A percentile compares a stretch with the other conserved stretches of the same genome.
Evolutionary conservation across 2,888 invertebrate species (phyloP).

Genomic region (Synanthedon andrenaeformis): DNA sequence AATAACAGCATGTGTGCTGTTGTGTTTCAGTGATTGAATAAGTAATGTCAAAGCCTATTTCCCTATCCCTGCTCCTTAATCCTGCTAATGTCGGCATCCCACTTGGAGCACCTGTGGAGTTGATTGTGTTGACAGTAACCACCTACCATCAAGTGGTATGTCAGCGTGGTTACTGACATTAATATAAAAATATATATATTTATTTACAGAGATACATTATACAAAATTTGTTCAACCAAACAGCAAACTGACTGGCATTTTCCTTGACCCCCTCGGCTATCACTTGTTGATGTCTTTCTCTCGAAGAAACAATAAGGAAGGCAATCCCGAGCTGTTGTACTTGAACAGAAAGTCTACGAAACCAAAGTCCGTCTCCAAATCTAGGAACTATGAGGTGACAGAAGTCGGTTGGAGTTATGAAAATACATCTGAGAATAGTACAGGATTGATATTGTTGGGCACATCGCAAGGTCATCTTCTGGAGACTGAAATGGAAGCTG

Average conservation of each 20-base stretch:
- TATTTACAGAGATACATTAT: slow-evolving; percentile 77
- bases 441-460: slow-evolving; percentile 89
- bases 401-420: slow-evolving; percentile 91
- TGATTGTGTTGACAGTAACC: background rate
- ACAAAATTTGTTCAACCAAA: slow-evolving; percentile 73
- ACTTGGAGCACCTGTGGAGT: too few species aligned
- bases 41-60: too few species aligned
- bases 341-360: slow-evolving; percentile 82
- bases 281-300: slow-evolving; percentile 84
- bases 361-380: slow-evolving; percentile 74
- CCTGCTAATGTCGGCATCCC: too few species aligned
- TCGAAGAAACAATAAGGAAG: slow-evolving; percentile 69
- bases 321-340: slow-evolving; percentile 82
- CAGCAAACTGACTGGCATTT: slow-evolving; percentile 75
- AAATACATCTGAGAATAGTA: slow-evolving; percentile 76
- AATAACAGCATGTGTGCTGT: too few species aligned
- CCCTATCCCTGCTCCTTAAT: too few species aligned
- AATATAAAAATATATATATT: slow-evolving; percentile 1
- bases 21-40: too few species aligned
- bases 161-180: too few species aligned
- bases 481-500: slow-evolving; percentile 87
- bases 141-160: background rate
- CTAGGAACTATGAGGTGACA: slow-evolving; percentile 85
- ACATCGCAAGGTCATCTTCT: slow-evolving; percentile 91
- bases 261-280: slow-evolving; percentile 87